These are phyloP conservation scores for Cardiocondyla obscurior DNA, from an alignment of 1,140 invertebrate species.

Conservation along the genomic window DNA sequence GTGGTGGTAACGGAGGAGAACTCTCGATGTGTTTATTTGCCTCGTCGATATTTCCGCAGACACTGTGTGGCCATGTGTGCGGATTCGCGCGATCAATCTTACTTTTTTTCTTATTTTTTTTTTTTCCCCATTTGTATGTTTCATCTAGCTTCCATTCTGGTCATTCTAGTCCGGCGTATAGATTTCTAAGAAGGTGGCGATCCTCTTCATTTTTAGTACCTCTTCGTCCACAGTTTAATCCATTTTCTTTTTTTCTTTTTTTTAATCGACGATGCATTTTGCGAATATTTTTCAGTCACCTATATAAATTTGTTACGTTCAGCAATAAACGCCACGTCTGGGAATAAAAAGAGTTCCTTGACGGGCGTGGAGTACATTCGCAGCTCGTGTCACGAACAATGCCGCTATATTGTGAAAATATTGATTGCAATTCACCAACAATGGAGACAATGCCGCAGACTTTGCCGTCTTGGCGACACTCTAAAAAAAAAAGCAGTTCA, in stretches of 20 bases:
- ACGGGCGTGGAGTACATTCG: constrained; percentile 69
- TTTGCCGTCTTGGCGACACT: constrained; percentile 77
- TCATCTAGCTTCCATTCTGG: too few species aligned
- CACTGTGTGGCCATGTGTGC: too few species aligned
- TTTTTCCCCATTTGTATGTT: too few species aligned
- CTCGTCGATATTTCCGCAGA: constrained; percentile 11
- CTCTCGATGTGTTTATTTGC: constrained; percentile 63
- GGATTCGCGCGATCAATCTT: constrained; percentile 36
- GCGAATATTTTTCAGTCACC: neutral
- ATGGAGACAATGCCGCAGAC: constrained; percentile 81
- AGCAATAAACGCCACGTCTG: neutral
- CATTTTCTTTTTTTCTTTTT: neutral
- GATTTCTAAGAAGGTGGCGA: too few species aligned
- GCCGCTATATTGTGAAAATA: constrained; percentile 84
- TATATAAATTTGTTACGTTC: neutral
- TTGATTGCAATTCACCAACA: constrained; percentile 83
- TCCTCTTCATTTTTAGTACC: too few species aligned
- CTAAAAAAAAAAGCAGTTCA: constrained; percentile 68
- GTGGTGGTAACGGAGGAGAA: neutral
- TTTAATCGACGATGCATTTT: neutral
- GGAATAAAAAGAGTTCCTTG: constrained; percentile 63
- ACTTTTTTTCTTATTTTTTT: neutral
- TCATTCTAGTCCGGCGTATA: too few species aligned
- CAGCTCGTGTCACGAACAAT: constrained; percentile 80
- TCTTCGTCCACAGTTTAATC: neutral